Conservation (phyloP, 2,113 vertebrate species). For the Petroica traversi region DNA sequence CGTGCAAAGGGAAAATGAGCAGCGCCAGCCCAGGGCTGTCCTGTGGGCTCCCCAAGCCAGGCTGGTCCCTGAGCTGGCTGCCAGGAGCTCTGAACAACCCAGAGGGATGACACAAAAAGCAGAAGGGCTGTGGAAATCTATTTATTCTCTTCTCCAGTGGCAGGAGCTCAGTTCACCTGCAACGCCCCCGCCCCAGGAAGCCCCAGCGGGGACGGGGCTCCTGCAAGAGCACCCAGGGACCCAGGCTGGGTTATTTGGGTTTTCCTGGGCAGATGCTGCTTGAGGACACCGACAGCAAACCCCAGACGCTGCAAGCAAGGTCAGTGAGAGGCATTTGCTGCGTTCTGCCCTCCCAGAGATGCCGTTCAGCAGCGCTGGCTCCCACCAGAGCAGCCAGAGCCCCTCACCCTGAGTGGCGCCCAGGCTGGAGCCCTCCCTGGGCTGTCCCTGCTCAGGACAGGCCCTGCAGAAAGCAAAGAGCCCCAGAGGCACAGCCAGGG, state of each 20-base stretch:
- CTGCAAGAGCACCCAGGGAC: not conserved
- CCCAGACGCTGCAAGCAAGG: not conserved
- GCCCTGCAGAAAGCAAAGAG: not conserved
- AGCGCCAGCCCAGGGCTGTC: not conserved
- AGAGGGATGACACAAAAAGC: not conserved
- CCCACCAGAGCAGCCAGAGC: not conserved
- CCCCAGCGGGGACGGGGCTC: fast-evolving
- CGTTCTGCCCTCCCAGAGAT: not conserved
- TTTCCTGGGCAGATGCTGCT: not conserved
- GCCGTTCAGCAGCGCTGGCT: not conserved
- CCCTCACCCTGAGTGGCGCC: fast-evolving
- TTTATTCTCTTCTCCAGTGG: fast-evolving
- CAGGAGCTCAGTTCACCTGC: not conserved
- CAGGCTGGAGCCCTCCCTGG: not conserved
- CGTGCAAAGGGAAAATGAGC: not conserved
- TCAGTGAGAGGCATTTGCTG: not conserved
- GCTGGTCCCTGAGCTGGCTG: not conserved
- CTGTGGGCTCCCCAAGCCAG: fast-evolving
- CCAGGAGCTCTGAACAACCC: not conserved
- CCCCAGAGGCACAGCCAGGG: not conserved
- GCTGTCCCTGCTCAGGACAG: not conserved
- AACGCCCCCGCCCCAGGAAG: fast-evolving
- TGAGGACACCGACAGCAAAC: not conserved
- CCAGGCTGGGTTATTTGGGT: fast-evolving
- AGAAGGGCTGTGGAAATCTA: fast-evolving